Evolutionary conservation across 2,113 vertebrate genomes (phyloP).

Genomic region (Heterochromis multidens): DNA sequence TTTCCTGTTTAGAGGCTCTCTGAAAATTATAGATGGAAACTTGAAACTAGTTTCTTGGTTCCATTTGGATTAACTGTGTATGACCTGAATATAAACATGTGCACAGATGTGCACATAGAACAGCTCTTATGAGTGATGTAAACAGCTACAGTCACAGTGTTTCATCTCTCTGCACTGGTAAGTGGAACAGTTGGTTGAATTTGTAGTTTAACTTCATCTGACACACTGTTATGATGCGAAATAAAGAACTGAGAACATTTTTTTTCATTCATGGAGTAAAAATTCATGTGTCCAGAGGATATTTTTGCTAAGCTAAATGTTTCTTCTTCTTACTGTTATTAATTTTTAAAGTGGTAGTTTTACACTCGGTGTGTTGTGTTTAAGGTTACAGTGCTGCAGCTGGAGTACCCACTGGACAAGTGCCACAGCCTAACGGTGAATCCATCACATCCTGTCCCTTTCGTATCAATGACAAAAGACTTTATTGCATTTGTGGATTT

Average conservation of each 20-base stretch:
- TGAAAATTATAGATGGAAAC: no score
- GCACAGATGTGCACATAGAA: no score
- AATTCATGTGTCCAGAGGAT: not conserved
- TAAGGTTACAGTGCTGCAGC: conserved; percentile 50
- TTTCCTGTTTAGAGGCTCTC: not conserved
- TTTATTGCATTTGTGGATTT: not conserved
- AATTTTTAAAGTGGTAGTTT: not conserved
- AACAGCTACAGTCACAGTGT: not conserved
- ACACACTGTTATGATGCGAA: not conserved
- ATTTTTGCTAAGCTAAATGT: not conserved
- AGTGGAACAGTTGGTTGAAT: not conserved
- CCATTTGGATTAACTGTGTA: not conserved
- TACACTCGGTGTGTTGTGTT: not conserved
- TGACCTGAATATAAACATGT: no score
- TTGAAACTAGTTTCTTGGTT: not conserved
- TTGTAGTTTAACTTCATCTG: not conserved
- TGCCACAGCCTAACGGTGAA: conserved; percentile 45
- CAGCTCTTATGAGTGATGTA: no score
- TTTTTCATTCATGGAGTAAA: not conserved
- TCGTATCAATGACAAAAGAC: not conserved
- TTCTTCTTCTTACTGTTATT: not conserved
- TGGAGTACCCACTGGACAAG: conserved; percentile 35
- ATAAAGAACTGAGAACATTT: not conserved
- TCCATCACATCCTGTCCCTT: not conserved
- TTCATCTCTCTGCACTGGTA: not conserved